Evolutionary conservation across 2,888 invertebrate genomes (phyloP).

Genomic region (Parascotia fuliginaria): DNA sequence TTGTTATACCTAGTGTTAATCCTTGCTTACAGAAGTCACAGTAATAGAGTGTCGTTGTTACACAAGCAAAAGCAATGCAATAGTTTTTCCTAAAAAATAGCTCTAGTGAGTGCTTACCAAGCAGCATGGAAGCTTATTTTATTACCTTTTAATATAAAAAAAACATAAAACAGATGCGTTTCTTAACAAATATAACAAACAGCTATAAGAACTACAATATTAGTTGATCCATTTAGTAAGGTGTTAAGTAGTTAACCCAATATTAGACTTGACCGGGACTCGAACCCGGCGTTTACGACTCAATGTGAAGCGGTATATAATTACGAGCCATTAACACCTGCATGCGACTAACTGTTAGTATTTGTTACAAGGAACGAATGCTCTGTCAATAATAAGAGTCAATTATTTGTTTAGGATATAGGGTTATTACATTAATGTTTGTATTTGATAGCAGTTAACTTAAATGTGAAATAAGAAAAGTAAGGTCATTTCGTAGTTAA

Average conservation of each 20-base stretch:
- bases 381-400: slow-evolving; percentile 3
- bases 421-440: too few species aligned
- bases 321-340: slow-evolving; percentile 51
- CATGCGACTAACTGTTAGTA: slow-evolving; percentile 37
- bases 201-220: slow-evolving; percentile 11
- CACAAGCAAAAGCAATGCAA: too few species aligned
- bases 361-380: slow-evolving; percentile 29
- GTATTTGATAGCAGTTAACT: too few species aligned
- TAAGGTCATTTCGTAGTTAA: too few species aligned
- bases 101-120: too few species aligned
- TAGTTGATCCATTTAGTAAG: slow-evolving; percentile 21
- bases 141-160: not conserved
- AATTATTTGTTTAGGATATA: slow-evolving; percentile 2
- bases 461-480: too few species aligned
- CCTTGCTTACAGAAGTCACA: too few species aligned
- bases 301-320: slow-evolving; percentile 51
- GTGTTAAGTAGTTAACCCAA: slow-evolving; percentile 35
- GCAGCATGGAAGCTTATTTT: too few species aligned
- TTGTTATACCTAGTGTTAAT: too few species aligned
- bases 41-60: too few species aligned
- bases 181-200: not conserved
- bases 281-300: slow-evolving; percentile 33
- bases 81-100: too few species aligned
- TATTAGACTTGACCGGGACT: slow-evolving; percentile 45
- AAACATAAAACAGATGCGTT: not conserved